Base-by-base conservation (phyloP, 2,888 invertebrate species). In the Hoplodrina ambigua region DNA sequence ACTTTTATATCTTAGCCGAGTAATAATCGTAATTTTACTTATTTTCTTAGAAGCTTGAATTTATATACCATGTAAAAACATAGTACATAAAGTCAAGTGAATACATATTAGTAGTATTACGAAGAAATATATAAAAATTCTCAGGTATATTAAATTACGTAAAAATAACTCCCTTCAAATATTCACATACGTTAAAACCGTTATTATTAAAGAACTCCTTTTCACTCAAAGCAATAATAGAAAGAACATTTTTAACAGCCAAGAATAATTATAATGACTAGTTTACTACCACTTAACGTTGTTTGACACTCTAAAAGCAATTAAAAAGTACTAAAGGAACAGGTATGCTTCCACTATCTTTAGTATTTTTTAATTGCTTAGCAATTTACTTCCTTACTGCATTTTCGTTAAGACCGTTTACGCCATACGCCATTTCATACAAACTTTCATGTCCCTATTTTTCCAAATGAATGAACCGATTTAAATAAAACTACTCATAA, bases 271-370 rank as follows among this genome's bases (percentile, higher is more conserved):
- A 59, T 25, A 72, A n/a, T 37, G 6, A 15, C 50, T 46, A 60
- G 25, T 56, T 73, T 60, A 73, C 37, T 17, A 46, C 20, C 33
- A 50, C 49, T 64, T n/a, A 20, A 17, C 41, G 41, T n/a, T 55
- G 33, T 67, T 67, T 25, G 44, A 54, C 17, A 25, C 72, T 72
- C 44, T 50, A 37, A 46, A 67, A 59, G 50, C 44, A 72, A 33
- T 64, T 57, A 50, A 72, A 56, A 41, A 54, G 41, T 54, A 55
- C 20, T 58, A 33, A 72, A 20, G 8, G 20, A 46, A 54, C 49
- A 19, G 11, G n/a, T 11, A 30, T 56, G 11, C 53, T 72, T 7
- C n/a, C 15, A 17, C 50, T 56, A 50, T n/a, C 56, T 70, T 62
- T 25, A 50, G 20, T n/a, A 37, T 33, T 50, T 61, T 56, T 71